Base-by-base conservation (phyloP, 1,140 invertebrate genomes). In the Meloidogyne floridensis region DNA sequence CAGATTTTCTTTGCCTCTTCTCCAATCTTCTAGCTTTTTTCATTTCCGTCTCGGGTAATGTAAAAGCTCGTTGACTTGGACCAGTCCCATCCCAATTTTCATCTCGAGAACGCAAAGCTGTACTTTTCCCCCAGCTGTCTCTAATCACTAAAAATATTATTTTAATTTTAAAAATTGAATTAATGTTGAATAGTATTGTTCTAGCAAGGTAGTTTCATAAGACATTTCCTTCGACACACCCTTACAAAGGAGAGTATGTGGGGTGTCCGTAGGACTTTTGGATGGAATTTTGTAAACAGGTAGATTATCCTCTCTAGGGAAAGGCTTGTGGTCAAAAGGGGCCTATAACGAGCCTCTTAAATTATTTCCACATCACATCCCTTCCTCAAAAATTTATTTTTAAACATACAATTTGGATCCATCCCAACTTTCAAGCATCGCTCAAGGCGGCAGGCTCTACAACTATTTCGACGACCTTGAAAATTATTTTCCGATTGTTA, bases 341-440 rank as follows among this genome's bases (percentile, higher is more conserved):
- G 32, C 32, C 2, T 32, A 32, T 32, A 32, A 32, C 32, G 32
- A 2, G 32, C 2, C 32, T 32, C 1, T 32, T 32, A 32, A 32
- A 32, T 32, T 32, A 32, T 32, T 32, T 32, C 32, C 32, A 32
- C 32, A 32, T 32, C 2, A 2, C 32, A 32, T 32, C 32, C 47
- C 7, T 4, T 47, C 47, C 2, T 4, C 5, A 32, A 32, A 1
- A 32, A 32, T 75, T 15, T 11, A 8, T 6, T 47, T 47, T 20
- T 32, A 3, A 42, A 10, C 20, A 54, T 53, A 76, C 75, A 69
- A 75, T 88, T 88, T 4, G 87, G 87, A 69, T 90, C 88, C 87
- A 90, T 90, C 54, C 87, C 87, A 32, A 89, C 86, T 69, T 90
- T 86, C 20, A 89, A 77, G 78, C 88, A 89, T 42, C 88, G 83